These are phyloP conservation scores for Troides oblongomaculatus DNA, from an alignment of 2,888 invertebrate genomes.

Conservation along the genomic window DNA sequence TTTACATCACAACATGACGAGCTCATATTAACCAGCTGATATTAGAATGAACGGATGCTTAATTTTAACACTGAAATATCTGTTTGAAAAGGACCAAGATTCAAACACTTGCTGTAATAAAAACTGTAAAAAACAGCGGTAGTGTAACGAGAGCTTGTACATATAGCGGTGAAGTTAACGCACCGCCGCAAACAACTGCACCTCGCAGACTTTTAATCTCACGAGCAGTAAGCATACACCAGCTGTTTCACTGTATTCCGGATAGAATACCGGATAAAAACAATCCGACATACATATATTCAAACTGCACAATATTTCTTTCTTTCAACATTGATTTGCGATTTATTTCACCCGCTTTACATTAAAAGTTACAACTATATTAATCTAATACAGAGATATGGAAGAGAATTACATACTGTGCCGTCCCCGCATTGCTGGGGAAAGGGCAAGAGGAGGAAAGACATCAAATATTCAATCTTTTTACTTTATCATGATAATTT, in stretches of 20 bases:
- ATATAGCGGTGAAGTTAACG: conserved; percentile 44
- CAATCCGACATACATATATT: neutral
- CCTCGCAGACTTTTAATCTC: conserved; percentile 67
- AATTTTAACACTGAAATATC: neutral
- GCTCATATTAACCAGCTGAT: too few species aligned
- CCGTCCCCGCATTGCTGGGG: too few species aligned
- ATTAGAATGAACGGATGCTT: too few species aligned
- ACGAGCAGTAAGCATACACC: conserved; percentile 48
- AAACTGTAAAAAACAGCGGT: conserved; percentile 36
- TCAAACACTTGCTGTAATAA: conserved; percentile 14
- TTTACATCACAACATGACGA: too few species aligned
- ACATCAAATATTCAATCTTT: too few species aligned
- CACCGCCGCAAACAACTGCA: conserved; percentile 63
- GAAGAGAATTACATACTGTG: neutral
- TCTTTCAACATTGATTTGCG: neutral
- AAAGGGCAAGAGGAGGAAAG: too few species aligned
- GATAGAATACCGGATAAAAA: conserved; percentile 3
- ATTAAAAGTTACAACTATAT: neutral
- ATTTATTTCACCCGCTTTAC: neutral
- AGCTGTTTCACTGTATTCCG: conserved; percentile 23
- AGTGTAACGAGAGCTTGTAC: conserved; percentile 57
- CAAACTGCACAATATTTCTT: neutral
- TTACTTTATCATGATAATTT: too few species aligned
- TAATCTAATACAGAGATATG: neutral
- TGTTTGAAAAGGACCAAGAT: neutral